These are phyloP conservation scores for Drosophila tsacasi DNA, from an alignment of 1,140 invertebrate genomes.

Conservation along the genomic window DNA sequence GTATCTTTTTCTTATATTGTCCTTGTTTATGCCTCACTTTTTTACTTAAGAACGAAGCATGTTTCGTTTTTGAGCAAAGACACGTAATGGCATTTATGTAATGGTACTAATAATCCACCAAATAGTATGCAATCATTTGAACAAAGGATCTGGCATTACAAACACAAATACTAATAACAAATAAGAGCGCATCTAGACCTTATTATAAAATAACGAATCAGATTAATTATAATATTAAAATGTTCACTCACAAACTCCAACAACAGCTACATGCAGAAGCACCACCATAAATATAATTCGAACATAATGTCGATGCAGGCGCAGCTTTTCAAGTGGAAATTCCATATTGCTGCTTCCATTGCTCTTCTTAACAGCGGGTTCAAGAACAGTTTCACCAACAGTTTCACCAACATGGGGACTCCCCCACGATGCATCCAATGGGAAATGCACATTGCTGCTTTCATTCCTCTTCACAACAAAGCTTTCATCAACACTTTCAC, in stretches of 20 bases:
- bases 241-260: constrained; percentile 44
- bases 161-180: not conserved
- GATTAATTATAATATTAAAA: not conserved
- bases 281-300: constrained; percentile 45
- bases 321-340: constrained; percentile 7
- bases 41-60: no score
- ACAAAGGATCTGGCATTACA: not conserved
- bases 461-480: no score
- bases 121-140: no score
- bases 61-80: no score
- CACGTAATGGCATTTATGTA: no score
- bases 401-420: not conserved
- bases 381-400: not conserved
- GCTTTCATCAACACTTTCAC: not conserved
- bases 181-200: no score
- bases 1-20: no score
- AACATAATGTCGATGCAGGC: constrained; percentile 11
- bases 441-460: no score
- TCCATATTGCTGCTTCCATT: not conserved
- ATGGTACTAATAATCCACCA: no score
- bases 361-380: not conserved
- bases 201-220: no score
- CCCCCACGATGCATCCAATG: no score
- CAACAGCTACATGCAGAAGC: constrained; percentile 52
- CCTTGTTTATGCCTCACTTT: no score